phyloP scores from a whole-genome alignment of 53 echinoderm and acorn worm genomes.

The Zoroaster sp. region DNA sequence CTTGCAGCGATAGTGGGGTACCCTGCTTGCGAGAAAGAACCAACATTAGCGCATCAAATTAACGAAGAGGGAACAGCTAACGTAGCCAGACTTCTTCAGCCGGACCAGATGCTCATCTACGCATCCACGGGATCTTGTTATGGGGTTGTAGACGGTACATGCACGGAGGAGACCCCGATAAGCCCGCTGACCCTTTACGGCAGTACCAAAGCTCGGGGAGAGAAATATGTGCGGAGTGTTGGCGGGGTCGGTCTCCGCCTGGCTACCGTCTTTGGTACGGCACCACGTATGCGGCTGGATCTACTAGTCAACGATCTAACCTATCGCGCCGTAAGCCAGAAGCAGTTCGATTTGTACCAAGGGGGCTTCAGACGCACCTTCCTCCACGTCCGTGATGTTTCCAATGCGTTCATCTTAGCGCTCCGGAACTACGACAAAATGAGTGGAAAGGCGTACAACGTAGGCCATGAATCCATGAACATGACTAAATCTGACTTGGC shows the following conservation, averaged over 20 bases:
- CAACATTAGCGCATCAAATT: slow-evolving; percentile 62
- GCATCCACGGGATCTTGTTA: slow-evolving; percentile 86
- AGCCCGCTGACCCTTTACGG: slow-evolving; percentile 84
- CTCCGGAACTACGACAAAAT: slow-evolving; percentile 70
- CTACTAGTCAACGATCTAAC: slow-evolving; percentile 84
- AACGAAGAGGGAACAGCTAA: slow-evolving; percentile 79
- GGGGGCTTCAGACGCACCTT: slow-evolving; percentile 78
- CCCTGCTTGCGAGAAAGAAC: slow-evolving; percentile 85
- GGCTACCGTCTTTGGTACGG: slow-evolving; percentile 82
- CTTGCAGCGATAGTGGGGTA: slow-evolving; percentile 90
- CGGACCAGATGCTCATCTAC: slow-evolving; percentile 68
- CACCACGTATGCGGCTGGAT: slow-evolving; percentile 79
- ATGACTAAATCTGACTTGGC: slow-evolving; percentile 79
- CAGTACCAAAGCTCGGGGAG: slow-evolving; percentile 79
- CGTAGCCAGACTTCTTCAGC: slow-evolving; percentile 49
- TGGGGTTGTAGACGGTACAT: slow-evolving; percentile 76
- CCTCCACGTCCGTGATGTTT: slow-evolving; percentile 79
- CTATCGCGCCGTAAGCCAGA: slow-evolving; percentile 61
- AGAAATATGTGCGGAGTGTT: slow-evolving; percentile 55
- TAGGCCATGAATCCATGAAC: slow-evolving; percentile 84
- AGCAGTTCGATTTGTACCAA: slow-evolving; percentile 73
- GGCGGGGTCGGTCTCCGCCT: slow-evolving; percentile 82
- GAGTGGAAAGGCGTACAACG: slow-evolving; percentile 80
- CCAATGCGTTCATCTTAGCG: slow-evolving; percentile 67
- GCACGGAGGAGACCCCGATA: slow-evolving; percentile 80